A percentile compares a stretch with the other conserved stretches of the same genome.
These are phyloP conservation scores for Smittia aterrima DNA, from an alignment of 2,888 invertebrate genomes.

Conservation along the genomic window DNA sequence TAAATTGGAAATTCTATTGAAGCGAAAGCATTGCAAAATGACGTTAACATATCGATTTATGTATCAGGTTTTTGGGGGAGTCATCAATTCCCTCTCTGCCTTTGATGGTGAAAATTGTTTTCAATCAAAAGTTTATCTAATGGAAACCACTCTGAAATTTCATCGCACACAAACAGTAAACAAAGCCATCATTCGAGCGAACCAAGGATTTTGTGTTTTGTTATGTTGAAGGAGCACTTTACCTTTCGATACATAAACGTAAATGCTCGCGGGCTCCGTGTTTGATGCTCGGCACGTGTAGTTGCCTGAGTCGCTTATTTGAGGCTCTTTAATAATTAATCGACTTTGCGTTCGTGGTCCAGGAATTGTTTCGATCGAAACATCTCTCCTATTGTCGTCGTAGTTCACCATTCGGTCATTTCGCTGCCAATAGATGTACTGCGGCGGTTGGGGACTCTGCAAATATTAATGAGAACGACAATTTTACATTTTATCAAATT, in stretches of 20 bases:
- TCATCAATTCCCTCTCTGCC: not conserved
- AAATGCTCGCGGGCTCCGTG: slow-evolving; percentile 84
- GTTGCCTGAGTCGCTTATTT: slow-evolving; percentile 84
- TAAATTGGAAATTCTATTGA: no score
- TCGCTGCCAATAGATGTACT: slow-evolving; percentile 95
- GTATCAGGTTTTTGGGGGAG: no score
- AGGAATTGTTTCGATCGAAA: slow-evolving; percentile 78
- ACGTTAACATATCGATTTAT: no score
- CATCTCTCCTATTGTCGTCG: slow-evolving; percentile 77
- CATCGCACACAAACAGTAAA: not conserved
- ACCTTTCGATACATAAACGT: slow-evolving; percentile 89
- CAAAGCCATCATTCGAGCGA: not conserved
- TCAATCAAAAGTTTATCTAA: not conserved
- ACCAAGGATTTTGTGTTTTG: not conserved
- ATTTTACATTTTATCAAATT: not conserved
- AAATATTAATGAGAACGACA: slow-evolving; percentile 47
- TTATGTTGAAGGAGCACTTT: slow-evolving; percentile 48
- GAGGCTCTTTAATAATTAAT: slow-evolving; percentile 78
- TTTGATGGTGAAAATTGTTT: not conserved
- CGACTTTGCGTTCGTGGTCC: slow-evolving; percentile 82
- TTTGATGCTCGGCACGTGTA: slow-evolving; percentile 88
- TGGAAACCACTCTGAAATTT: not conserved
- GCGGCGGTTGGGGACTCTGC: slow-evolving; percentile 87
- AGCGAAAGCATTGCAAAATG: no score
- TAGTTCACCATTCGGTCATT: slow-evolving; percentile 93